Evolutionary conservation across 1,140 invertebrate species (phyloP), one percentile per base, ranked within the genome.

Genomic region (Archivesica marissinica): DNA sequence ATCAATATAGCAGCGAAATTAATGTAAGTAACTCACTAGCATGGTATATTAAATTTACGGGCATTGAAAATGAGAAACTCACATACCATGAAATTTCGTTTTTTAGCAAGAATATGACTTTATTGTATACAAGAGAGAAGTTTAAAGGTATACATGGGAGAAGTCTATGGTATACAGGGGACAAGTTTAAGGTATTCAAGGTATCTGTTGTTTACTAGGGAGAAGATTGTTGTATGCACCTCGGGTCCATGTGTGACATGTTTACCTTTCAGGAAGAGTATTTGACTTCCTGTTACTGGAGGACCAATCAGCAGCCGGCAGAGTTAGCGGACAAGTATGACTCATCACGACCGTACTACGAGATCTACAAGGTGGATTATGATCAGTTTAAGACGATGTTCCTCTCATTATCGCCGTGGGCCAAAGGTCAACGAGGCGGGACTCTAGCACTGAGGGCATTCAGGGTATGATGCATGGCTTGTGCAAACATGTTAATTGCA

Each of bases 371-470:
- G 93, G 94, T 99, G 9, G 98, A 99, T 94, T 99, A 97, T 94
- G 97, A 98, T 76, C 96, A 98, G 88, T 99, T 99, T 94, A 96
- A 96, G 88, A 96, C 96, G 44, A 94, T 99, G 75, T 98, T 98
- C 92, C 95, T 96, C 3, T 96, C 96, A 0, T 93, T 99, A 2
- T 97, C 97, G 11, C 97, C 98, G 0, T 99, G 98, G 98, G 97
- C 97, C 7, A 96, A 96, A 88, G 97, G 97, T 25, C 95, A 95
- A 56, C 95, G 96, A 84, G 96, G 96, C 0, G 97, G 98, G 90
- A 95, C 95, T 30, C 95, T 98, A 54, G 96, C 97, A 39, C 96
- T 97, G 41, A 96, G 97, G 91, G 95, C 97, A 88, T 99, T 99
- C 93, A 96, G 97, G 94, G 97, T 98, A 95, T 94, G 94, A 88